Base-by-base conservation (phyloP, 2,797 vertebrate genomes). In the Eupleurogrammus muticus region DNA sequence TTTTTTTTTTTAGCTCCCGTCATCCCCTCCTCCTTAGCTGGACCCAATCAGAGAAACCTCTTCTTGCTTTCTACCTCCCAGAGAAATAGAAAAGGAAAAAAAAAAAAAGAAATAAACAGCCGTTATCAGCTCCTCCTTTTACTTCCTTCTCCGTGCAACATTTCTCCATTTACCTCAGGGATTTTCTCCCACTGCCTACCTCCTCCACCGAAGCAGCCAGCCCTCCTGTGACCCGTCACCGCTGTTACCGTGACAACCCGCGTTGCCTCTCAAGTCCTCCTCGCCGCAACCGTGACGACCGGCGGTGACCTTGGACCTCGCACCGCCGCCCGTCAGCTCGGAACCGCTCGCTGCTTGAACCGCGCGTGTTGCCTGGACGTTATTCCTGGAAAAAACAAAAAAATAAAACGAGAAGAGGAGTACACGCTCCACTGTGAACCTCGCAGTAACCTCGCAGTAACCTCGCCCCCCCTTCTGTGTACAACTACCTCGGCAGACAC, bases 111-210 rank as follows among this genome's bases (percentile, higher is more conserved):
- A 48, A 66, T 54, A 48, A 69, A 69, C 55, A 38, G 66, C 52
- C 5, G 23, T 56, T 64, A 46, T 56, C 66, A 40, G 24, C 68
- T 82, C 21, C 66, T 70, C 34, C 46, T 66, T 47, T 69, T 54
- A n/a, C n/a, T 46, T 17, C 53, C 65, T 49, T 57, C 40, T 71
- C 55, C 6, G 53, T 53, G 79, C 58, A 70, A 60, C 73, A 50
- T 78, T 82, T 87, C 60, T 80, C 36, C 66, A 74, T 83, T 84
- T 83, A 89, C 90, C 89, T 91, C 90, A 88, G 89, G 91, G 86
- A 82, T 73, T 56, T 19, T 76, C 51, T 86, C 83, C 79, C 79
- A 62, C 71, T 28, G 66, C 35, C 89, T 91, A 87, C 89, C 91
- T 90, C 88, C 75, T 76, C 74, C 55, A 74, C 73, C 57, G 19